Evolutionary conservation across 2,113 vertebrate genomes (phyloP).

Genomic region (Caranx ignobilis): DNA sequence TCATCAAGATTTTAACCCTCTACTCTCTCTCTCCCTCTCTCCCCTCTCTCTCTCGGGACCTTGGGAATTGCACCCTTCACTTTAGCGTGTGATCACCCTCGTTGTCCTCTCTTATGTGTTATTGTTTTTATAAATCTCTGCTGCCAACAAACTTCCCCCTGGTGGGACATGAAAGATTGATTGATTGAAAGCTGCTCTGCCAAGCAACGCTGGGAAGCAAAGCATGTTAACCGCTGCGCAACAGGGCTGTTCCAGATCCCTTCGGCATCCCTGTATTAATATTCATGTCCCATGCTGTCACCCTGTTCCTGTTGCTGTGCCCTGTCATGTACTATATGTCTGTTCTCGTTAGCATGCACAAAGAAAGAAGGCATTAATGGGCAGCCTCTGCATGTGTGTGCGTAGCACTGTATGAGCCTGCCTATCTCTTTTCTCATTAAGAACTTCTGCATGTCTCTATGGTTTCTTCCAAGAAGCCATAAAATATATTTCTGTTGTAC

Average conservation of each 20-base stretch:
- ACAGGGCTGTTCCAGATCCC: constrained; percentile 56
- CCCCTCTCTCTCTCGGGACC: not conserved
- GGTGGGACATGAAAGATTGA: constrained; percentile 57
- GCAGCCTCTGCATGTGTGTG: constrained; percentile 9
- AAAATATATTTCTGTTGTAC: constrained; percentile 1
- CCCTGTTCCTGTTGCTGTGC: constrained; percentile 46
- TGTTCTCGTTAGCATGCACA: constrained; percentile 59
- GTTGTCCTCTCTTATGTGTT: constrained; percentile 37
- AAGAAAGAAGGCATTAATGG: constrained; percentile 43
- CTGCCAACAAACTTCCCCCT: constrained; percentile 42
- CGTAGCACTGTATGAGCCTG: not conserved
- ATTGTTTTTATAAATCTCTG: constrained; percentile 38
- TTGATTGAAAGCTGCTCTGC: constrained; percentile 61
- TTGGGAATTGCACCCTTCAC: not conserved
- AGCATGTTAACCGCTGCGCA: constrained; percentile 45
- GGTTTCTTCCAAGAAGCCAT: constrained; percentile 8
- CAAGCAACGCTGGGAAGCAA: constrained; percentile 44
- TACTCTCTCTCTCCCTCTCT: not conserved
- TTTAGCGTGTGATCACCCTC: constrained; percentile 8
- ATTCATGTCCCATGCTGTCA: constrained; percentile 71
- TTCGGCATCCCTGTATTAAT: constrained; percentile 57
- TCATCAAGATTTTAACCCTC: not conserved
- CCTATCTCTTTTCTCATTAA: constrained; percentile 17
- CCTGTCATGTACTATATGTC: constrained; percentile 61
- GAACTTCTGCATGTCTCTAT: constrained; percentile 20